Percentiles rank a stretch among this genome's conserved stretches.
Conservation (phyloP, 2,797 vertebrate genomes). For the Cynodonichthys magdalenae region DNA sequence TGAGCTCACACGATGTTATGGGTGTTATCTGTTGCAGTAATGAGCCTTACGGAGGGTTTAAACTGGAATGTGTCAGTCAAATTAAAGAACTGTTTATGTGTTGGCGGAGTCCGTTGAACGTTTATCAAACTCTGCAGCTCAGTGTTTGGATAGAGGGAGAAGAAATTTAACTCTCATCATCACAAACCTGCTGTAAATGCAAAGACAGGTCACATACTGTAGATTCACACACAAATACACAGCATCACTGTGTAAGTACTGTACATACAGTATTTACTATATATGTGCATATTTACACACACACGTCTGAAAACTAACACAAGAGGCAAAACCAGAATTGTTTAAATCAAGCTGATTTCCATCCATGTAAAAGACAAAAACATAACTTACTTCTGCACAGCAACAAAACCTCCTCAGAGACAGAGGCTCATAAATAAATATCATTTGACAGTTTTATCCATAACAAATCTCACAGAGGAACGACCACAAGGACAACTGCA, state of each 20-base stretch:
- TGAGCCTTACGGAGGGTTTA: slow-evolving; percentile 34
- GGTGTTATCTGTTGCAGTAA: slow-evolving; percentile 41
- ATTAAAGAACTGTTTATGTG: slow-evolving; percentile 36
- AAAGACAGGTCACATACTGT: slow-evolving; percentile 37
- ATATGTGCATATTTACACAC: slow-evolving; percentile 56
- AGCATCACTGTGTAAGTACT: slow-evolving; percentile 21
- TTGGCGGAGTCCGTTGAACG: slow-evolving; percentile 30
- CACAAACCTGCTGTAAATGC: slow-evolving; percentile 34
- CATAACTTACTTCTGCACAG: slow-evolving; percentile 28
- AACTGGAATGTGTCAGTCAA: slow-evolving; percentile 53
- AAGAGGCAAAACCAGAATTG: slow-evolving; percentile 47
- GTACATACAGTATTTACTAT: too few relatives aligned
- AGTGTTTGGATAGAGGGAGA: slow-evolving; percentile 46
- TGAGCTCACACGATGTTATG: slow-evolving; percentile 27
- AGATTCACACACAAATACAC: slow-evolving; percentile 36
- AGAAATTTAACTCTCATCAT: slow-evolving; percentile 43
- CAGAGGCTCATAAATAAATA: slow-evolving; percentile 22
- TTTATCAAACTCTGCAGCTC: slow-evolving; percentile 47
- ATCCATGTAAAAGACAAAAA: slow-evolving; percentile 31
- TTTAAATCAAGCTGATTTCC: slow-evolving; percentile 42
- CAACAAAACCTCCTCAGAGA: slow-evolving; percentile 28
- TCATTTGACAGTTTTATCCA: slow-evolving; percentile 18
- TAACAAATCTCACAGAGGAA: too few relatives aligned
- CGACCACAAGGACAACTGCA: too few relatives aligned
- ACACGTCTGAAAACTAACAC: slow-evolving; percentile 34